Conservation (phyloP, 2,113 vertebrate genomes). For the Martes martes region DNA sequence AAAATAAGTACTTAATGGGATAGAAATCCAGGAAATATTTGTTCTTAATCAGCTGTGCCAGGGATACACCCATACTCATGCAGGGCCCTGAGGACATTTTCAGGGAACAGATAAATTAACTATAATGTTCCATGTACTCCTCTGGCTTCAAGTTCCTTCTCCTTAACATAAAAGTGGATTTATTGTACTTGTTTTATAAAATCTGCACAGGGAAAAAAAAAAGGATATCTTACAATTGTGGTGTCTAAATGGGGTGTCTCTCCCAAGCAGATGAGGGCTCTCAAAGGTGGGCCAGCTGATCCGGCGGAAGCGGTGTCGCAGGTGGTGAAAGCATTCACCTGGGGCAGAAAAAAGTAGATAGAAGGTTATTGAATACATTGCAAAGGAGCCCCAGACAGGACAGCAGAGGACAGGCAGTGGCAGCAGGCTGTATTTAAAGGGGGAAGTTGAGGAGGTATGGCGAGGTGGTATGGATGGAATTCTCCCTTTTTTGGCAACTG, state of each 20-base stretch:
- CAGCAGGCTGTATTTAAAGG: not conserved
- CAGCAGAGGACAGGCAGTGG: not conserved
- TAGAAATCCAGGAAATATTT: not conserved
- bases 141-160: not conserved
- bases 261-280: not conserved
- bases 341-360: not conserved
- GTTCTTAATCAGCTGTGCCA: not conserved
- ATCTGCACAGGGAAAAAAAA: not conserved
- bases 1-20: not conserved
- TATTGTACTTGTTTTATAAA: not conserved
- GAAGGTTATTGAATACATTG: not conserved
- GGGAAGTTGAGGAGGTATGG: not conserved
- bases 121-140: not conserved
- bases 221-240: not conserved
- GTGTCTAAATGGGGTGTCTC: not conserved
- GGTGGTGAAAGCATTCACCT: not conserved
- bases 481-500: not conserved
- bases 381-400: not conserved
- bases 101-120: not conserved
- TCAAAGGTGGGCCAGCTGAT: not conserved
- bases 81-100: not conserved
- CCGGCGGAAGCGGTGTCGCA: not conserved
- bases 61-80: not conserved
- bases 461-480: not conserved
- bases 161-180: not conserved